Conservation (phyloP, 2,113 vertebrate genomes). For the Morone saxatilis region DNA sequence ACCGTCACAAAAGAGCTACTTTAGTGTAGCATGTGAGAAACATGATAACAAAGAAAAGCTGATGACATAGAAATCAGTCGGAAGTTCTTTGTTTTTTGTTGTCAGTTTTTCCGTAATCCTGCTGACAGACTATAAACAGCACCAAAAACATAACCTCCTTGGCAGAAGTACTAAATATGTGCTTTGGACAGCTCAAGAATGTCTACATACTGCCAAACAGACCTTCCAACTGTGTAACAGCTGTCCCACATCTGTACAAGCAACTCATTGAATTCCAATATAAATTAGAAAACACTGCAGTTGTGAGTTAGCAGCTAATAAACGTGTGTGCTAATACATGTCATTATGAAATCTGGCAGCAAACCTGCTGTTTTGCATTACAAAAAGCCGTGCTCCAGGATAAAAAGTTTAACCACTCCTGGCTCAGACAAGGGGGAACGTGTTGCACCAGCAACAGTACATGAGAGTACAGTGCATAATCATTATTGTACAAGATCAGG, state of each 20-base stretch:
- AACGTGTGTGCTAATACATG: not conserved
- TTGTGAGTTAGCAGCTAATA: not conserved
- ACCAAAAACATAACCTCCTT: no score
- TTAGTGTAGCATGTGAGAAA: not conserved
- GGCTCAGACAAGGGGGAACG: conserved; percentile 3
- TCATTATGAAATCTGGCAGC: conserved; percentile 26
- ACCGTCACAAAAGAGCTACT: not conserved
- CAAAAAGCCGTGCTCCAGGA: conserved; percentile 2
- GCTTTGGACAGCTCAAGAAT: not conserved
- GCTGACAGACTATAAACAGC: no score
- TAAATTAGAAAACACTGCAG: not conserved
- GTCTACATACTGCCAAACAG: not conserved
- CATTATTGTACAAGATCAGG: not conserved
- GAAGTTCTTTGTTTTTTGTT: no score
- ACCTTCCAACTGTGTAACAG: not conserved
- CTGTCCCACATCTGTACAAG: not conserved
- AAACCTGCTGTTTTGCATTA: conserved; percentile 12
- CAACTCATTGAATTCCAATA: not conserved
- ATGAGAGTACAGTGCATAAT: not conserved
- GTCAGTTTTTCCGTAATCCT: no score
- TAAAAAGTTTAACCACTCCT: conserved; percentile 24
- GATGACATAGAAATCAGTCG: not conserved
- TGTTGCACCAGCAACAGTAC: not conserved
- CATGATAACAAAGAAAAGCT: not conserved
- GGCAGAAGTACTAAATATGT: not conserved